Percentiles rank a stretch among this genome's conserved stretches.
Evolutionary conservation across 1,140 invertebrate species (phyloP).

Genomic region (Homarus americanus): DNA sequence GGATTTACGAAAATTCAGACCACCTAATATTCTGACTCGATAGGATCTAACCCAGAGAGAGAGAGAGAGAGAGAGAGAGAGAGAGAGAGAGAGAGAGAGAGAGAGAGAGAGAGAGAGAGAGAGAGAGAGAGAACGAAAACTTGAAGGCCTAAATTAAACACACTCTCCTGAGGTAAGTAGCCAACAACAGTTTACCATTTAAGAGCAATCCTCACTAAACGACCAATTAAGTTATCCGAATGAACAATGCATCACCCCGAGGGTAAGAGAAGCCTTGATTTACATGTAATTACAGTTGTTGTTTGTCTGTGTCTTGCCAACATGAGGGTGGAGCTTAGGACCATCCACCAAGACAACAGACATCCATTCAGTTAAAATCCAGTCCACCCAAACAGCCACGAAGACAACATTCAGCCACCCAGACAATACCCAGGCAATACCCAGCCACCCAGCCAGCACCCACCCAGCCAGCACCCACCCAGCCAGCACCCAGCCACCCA

Average conservation of each 20-base stretch:
- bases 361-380: no score
- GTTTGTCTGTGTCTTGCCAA: neutral
- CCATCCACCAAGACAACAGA: no score
- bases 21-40: neutral
- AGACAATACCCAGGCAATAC: no score
- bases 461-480: no score
- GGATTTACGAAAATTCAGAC: neutral
- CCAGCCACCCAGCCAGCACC: no score
- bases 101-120: neutral
- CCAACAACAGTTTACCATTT: neutral
- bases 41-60: no score
- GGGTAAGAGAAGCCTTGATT: neutral
- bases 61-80: neutral
- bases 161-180: neutral
- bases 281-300: neutral
- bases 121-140: neutral
- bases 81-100: neutral
- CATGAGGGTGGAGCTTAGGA: no score
- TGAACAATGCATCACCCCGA: neutral
- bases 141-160: neutral
- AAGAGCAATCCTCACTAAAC: neutral
- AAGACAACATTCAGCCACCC: no score
- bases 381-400: no score
- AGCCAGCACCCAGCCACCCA: no score
- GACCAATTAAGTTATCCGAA: neutral